Evolutionary conservation across 2,113 vertebrate species (phyloP).

Genomic region (Mellivora capensis): DNA sequence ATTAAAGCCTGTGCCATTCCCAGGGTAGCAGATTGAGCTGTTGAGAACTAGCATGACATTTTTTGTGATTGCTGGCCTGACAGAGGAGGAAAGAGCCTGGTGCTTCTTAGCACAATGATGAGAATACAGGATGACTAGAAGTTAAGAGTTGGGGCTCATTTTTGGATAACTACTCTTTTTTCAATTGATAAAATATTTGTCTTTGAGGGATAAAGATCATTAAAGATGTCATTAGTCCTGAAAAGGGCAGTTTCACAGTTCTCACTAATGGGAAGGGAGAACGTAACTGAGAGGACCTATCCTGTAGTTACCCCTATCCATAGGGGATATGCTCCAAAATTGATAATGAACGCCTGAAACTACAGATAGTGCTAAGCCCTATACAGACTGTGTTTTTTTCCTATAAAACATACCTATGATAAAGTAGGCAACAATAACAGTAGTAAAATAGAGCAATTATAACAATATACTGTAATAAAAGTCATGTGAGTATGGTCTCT

Average conservation of each 20-base stretch:
- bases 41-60: not conserved
- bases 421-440: not conserved
- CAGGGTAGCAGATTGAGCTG: not conserved
- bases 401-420: not conserved
- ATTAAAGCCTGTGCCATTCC: not conserved
- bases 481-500: not conserved
- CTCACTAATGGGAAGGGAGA: not conserved
- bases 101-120: not conserved
- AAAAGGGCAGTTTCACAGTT: not conserved
- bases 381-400: not conserved
- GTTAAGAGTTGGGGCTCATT: not conserved
- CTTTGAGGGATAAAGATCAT: not conserved
- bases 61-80: not conserved
- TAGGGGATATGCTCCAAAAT: not conserved
- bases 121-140: not conserved
- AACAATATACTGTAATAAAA: not conserved
- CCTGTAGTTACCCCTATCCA: not conserved
- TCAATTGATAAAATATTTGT: not conserved
- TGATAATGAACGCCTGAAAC: not conserved
- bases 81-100: not conserved
- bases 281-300: not conserved
- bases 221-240: not conserved
- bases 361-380: not conserved
- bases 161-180: not conserved
- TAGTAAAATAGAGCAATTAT: not conserved